Conservation (phyloP, 2,113 vertebrate genomes). For the Brienomyrus brachyistius region DNA sequence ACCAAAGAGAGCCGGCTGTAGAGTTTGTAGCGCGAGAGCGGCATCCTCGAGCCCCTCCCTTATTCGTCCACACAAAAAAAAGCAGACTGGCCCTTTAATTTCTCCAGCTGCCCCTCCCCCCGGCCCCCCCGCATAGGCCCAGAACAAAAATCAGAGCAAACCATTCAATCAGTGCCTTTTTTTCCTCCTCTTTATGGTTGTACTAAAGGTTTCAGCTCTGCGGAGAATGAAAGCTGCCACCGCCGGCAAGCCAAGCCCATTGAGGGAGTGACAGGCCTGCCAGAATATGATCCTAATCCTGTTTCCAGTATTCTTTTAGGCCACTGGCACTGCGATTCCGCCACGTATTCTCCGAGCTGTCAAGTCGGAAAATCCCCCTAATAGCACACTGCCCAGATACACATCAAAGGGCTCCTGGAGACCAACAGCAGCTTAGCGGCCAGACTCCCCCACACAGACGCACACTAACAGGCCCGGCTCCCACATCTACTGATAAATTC, state of each 20-base stretch:
- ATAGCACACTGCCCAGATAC: constrained; percentile 73
- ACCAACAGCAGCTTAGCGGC: constrained; percentile 63
- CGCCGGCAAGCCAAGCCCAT: constrained; percentile 72
- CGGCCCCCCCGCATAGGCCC: constrained; percentile 42
- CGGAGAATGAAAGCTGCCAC: constrained; percentile 69
- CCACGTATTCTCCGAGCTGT: constrained; percentile 75
- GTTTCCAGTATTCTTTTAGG: constrained; percentile 79
- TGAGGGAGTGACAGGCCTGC: constrained; percentile 78
- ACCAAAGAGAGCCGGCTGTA: constrained; percentile 7
- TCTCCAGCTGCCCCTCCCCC: constrained; percentile 48
- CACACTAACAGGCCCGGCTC: constrained; percentile 39
- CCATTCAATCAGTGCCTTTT: constrained; percentile 55
- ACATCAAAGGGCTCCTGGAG: constrained; percentile 78
- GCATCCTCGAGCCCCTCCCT: neutral
- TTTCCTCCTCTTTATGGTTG: constrained; percentile 58
- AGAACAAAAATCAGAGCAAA: constrained; percentile 60
- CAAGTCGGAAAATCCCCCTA: constrained; percentile 77
- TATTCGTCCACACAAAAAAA: constrained; percentile 36
- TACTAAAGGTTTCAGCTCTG: constrained; percentile 66
- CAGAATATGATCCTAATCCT: constrained; percentile 95
- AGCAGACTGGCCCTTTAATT: constrained; percentile 34
- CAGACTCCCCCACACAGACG: constrained; percentile 33
- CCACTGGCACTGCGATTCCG: constrained; percentile 66
- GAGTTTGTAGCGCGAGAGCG: neutral
- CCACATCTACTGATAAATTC: constrained; percentile 17